Percentiles rank a stretch among this genome's conserved stretches.
These are phyloP conservation scores for Poeciliopsis prolifica DNA, from an alignment of 2,113 vertebrate genomes.

Conservation along the genomic window DNA sequence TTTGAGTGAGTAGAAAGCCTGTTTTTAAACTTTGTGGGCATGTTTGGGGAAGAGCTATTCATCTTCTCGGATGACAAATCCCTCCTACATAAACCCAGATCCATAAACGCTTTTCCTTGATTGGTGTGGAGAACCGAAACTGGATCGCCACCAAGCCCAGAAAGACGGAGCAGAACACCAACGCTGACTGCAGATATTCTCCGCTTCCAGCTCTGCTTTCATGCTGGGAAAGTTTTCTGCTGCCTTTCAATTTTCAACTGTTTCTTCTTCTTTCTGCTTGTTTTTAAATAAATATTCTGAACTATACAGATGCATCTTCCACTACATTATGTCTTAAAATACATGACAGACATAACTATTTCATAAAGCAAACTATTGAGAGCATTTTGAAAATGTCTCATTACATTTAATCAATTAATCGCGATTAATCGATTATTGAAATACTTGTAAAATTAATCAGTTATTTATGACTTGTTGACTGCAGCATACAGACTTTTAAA, in stretches of 20 bases:
- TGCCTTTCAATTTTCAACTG: neutral
- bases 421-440: too few relatives aligned
- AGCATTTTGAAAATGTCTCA: too few relatives aligned
- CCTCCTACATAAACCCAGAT: neutral
- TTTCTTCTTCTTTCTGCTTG: neutral
- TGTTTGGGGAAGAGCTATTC: neutral
- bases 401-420: too few relatives aligned
- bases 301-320: too few relatives aligned
- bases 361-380: too few relatives aligned
- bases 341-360: too few relatives aligned
- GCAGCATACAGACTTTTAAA: too few relatives aligned
- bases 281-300: too few relatives aligned
- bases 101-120: neutral
- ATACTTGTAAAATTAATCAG: too few relatives aligned
- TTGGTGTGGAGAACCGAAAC: neutral
- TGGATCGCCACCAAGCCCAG: neutral
- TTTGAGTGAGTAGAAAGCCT: neutral
- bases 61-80: constrained; percentile 10
- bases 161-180: neutral
- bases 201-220: neutral
- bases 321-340: too few relatives aligned
- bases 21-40: neutral
- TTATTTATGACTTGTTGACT: too few relatives aligned
- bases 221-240: neutral
- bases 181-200: constrained; percentile 3